Base-by-base conservation (phyloP, 1,140 invertebrate species). In the Dinoponera quadriceps region DNA sequence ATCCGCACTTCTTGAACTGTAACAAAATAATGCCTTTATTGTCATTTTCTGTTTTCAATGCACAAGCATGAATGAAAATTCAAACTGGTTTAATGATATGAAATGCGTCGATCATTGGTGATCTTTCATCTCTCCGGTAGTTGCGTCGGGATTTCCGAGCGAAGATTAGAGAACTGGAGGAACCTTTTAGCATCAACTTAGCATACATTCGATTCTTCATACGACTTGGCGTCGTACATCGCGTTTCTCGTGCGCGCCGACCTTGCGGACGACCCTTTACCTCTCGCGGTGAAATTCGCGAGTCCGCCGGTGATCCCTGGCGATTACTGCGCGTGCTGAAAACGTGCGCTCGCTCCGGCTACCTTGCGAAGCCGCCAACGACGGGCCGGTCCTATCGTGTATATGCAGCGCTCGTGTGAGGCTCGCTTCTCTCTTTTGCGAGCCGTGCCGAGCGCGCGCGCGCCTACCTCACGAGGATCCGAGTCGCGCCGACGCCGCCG, bases 301-400 rank as follows among this genome's bases (percentile, higher is more conserved):
- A 44, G 38, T 44, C 38, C 38, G 38, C 38, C 38, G 38, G 38
- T 44, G 38, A 44, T 44, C 38, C 83, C 73, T n/a, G n/a, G 48
- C 66, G 59, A 27, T 27, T 90, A 89, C 88, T 90, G 82, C 82
- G 25, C 86, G 82, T 83, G 77, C 90, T 89, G 83, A 89, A 89
- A 90, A 91, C 89, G 85, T 90, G 81, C 72, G 88, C 66, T 69
- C 25, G 60, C 72, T 69, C 75, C 68, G 62, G 57, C 63, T 38
- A 80, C 59, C 54, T 83, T 59, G 63, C 75, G 77, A 72, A 62
- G 75, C 77, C 65, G 63, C 73, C n/a, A 27, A 27, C 9, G 20
- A 75, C 81, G 60, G 68, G 57, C 57, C 57, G 66, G 66, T 71
- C 63, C 84, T 65, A 29, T 69, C 20, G 29, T 49, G 48, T 60